Evolutionary conservation across 2,888 invertebrate genomes (phyloP).

Genomic region (Trichopria drosophilae): DNA sequence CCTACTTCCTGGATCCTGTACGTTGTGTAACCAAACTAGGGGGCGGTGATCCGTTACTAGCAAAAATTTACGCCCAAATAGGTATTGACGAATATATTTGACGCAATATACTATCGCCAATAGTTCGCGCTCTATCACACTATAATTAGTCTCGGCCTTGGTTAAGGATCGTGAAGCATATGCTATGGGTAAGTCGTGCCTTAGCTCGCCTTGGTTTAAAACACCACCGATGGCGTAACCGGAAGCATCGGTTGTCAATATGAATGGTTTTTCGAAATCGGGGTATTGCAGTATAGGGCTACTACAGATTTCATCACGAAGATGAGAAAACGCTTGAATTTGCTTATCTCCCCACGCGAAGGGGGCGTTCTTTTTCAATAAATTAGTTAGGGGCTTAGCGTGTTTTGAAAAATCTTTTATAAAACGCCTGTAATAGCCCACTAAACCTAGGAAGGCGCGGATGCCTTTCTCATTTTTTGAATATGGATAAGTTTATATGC

Average conservation of each 20-base stretch:
- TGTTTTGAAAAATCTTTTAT: conserved; percentile 32
- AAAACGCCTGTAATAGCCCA: no score
- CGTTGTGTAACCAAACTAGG: conserved; percentile 46
- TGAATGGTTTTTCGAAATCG: conserved; percentile 13
- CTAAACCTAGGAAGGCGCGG: conserved; percentile 33
- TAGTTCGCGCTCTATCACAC: conserved; percentile 50
- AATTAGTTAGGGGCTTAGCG: conserved; percentile 27
- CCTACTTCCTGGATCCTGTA: conserved; percentile 43
- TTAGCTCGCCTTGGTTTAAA: conserved; percentile 9
- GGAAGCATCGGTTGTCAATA: conserved; percentile 14
- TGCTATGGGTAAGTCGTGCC: no score
- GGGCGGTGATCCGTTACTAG: conserved; percentile 51
- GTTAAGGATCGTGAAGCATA: conserved; percentile 42
- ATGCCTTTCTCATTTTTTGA: conserved; percentile 30
- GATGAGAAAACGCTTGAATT: conserved; percentile 2
- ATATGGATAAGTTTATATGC: conserved; percentile 26
- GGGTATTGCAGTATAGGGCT: conserved; percentile 20
- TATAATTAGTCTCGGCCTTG: conserved; percentile 48
- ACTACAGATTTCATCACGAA: no score
- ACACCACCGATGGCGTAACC: conserved; percentile 15
- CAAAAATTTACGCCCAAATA: conserved; percentile 49
- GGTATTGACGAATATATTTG: conserved; percentile 51
- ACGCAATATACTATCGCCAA: conserved; percentile 49
- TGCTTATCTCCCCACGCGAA: conserved; percentile 10
- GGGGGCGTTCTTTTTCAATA: conserved; percentile 25